Conservation (phyloP, 2,113 vertebrate species). For the Eubucco bourcierii region DNA sequence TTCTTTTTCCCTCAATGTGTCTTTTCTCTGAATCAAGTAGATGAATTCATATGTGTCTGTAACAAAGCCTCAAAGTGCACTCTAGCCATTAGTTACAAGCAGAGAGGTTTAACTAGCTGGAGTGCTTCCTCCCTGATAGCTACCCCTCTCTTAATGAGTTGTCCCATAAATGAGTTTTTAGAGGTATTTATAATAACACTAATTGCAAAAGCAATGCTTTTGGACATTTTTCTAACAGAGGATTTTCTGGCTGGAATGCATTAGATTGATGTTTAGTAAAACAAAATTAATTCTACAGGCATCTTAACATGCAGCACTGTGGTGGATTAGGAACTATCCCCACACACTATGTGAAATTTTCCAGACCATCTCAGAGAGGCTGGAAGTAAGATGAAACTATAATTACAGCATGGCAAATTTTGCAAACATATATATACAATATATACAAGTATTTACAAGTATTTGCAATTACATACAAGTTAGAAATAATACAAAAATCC, state of each 20-base stretch:
- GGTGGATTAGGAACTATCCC: no score
- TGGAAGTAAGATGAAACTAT: no score
- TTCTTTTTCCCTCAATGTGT: neutral
- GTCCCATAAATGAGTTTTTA: neutral
- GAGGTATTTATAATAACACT: neutral
- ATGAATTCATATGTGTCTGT: neutral
- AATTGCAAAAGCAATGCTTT: neutral
- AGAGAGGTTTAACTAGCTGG: neutral
- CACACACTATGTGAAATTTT: no score
- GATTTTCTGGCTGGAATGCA: neutral
- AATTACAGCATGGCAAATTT: no score
- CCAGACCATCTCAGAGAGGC: no score
- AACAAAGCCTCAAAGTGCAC: neutral
- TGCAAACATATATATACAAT: no score
- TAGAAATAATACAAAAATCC: no score
- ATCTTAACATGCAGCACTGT: neutral
- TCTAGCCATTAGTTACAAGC: neutral
- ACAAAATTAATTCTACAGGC: fast-evolving
- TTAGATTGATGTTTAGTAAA: neutral
- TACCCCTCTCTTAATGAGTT: neutral
- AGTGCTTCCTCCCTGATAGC: neutral
- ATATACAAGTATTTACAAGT: no score
- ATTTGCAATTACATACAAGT: no score
- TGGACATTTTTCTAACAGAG: neutral
- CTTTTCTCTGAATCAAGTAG: neutral